Percentiles rank a stretch among this genome's conserved stretches.
Conservation (phyloP, 2,113 vertebrate genomes). For the Arvicanthis niloticus region DNA sequence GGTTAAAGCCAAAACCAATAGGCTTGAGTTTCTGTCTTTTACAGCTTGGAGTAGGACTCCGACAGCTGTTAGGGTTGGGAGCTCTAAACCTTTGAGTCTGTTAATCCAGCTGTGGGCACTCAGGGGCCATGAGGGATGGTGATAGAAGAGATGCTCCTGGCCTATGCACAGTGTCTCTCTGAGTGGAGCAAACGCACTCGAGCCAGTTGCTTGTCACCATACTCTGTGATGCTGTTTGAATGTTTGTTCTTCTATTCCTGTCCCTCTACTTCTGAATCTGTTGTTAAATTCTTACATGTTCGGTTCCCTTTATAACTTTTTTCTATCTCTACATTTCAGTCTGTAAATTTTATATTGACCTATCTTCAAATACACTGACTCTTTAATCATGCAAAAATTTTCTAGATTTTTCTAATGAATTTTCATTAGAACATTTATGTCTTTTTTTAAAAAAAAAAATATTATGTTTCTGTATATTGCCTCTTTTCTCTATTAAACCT, state of each 20-base stretch:
- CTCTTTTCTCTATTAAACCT: background rate
- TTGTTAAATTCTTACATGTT: background rate
- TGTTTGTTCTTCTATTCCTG: background rate
- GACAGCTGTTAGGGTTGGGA: background rate
- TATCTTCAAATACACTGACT: background rate
- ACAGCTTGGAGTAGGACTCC: too few relatives aligned
- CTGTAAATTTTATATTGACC: background rate
- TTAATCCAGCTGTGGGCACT: background rate
- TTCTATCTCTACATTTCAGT: background rate
- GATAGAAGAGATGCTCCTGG: background rate
- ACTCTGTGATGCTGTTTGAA: background rate
- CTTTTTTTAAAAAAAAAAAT: background rate
- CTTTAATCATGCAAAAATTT: background rate
- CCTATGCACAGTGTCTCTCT: background rate
- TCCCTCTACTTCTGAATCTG: background rate
- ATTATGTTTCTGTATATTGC: background rate
- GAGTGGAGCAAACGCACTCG: background rate
- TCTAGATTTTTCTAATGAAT: background rate
- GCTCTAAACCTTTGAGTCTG: background rate
- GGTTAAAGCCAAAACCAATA: background rate
- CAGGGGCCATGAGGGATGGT: background rate
- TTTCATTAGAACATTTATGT: background rate
- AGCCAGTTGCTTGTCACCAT: background rate
- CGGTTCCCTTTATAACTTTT: background rate
- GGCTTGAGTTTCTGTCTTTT: background rate